Evolutionary conservation across 1,140 invertebrate species (phyloP).

Genomic region (Calliphora vicina): DNA sequence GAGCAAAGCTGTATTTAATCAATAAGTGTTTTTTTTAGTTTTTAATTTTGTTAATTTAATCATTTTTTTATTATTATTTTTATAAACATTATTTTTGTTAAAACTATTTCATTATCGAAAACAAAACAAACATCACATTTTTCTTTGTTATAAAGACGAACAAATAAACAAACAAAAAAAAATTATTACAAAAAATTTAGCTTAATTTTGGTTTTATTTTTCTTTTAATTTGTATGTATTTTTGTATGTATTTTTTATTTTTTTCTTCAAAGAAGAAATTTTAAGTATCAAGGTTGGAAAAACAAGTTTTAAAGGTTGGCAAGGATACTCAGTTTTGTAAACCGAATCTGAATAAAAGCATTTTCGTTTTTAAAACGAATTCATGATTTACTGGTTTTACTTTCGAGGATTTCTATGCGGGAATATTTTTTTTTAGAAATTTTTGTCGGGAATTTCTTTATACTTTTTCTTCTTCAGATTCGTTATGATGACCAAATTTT

Average conservation of each 20-base stretch:
- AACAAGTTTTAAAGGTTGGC: neutral
- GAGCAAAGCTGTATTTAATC: neutral
- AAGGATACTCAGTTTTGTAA: no score
- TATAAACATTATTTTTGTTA: conserved; percentile 20
- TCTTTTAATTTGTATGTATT: no score
- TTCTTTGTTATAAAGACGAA: conserved; percentile 30
- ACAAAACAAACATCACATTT: conserved; percentile 29
- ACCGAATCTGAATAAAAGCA: no score
- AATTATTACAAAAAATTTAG: conserved; percentile 16
- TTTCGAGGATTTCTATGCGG: no score
- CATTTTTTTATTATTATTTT: conserved; percentile 32
- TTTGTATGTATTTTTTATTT: no score
- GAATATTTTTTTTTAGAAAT: no score
- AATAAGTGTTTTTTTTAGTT: conserved; percentile 21
- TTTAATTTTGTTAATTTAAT: conserved; percentile 30
- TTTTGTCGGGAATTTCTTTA: no score
- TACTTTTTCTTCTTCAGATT: no score
- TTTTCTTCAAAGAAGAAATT: neutral
- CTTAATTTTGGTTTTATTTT: conserved; percentile 24
- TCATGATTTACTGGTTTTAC: no score
- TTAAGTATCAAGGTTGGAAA: neutral
- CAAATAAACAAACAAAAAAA: conserved; percentile 34
- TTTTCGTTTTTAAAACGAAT: no score
- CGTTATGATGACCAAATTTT: no score
- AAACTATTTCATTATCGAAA: neutral